A percentile compares a stretch with the other conserved stretches of the same genome.
These are phyloP conservation scores for Amiota communis DNA, from an alignment of 2,888 invertebrate species.

Conservation along the genomic window DNA sequence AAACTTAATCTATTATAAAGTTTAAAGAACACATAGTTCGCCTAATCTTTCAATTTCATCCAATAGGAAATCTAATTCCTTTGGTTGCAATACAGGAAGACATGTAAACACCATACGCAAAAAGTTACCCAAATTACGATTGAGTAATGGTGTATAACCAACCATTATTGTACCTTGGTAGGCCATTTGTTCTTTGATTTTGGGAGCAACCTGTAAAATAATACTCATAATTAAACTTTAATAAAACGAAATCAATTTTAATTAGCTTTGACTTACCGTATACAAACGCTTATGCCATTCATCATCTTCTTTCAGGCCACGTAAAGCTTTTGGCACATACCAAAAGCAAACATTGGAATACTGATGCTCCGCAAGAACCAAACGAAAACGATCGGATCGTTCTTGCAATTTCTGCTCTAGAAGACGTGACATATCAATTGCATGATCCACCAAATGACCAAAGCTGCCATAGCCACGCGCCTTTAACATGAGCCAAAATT, in stretches of 20 bases:
- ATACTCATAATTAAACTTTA: background rate
- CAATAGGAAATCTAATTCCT: constrained; percentile 79
- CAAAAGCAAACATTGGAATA: constrained; percentile 93
- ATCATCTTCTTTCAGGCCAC: constrained; percentile 65
- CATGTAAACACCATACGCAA: constrained; percentile 84
- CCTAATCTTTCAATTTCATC: constrained; percentile 79
- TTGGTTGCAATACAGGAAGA: constrained; percentile 77
- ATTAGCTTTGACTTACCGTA: constrained; percentile 59
- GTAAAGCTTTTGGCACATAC: constrained; percentile 81
- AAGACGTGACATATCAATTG: constrained; percentile 78
- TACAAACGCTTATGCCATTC: constrained; percentile 76
- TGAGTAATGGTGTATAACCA: constrained; percentile 81
- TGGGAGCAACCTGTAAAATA: constrained; percentile 76
- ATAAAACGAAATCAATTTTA: background rate
- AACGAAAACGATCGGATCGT: constrained; percentile 76
- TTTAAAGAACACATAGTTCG: constrained; percentile 53
- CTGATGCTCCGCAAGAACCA: constrained; percentile 79
- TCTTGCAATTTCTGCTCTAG: constrained; percentile 75
- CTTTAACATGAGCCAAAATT: constrained; percentile 95
- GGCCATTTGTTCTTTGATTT: constrained; percentile 82
- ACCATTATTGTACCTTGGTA: constrained; percentile 81
- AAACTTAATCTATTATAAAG: no score
- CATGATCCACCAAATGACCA: constrained; percentile 77
- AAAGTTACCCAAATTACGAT: constrained; percentile 81
- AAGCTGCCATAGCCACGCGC: constrained; percentile 81